Evolutionary conservation across 1,140 invertebrate species (phyloP).

Genomic region (Scaptomyza graminum): DNA sequence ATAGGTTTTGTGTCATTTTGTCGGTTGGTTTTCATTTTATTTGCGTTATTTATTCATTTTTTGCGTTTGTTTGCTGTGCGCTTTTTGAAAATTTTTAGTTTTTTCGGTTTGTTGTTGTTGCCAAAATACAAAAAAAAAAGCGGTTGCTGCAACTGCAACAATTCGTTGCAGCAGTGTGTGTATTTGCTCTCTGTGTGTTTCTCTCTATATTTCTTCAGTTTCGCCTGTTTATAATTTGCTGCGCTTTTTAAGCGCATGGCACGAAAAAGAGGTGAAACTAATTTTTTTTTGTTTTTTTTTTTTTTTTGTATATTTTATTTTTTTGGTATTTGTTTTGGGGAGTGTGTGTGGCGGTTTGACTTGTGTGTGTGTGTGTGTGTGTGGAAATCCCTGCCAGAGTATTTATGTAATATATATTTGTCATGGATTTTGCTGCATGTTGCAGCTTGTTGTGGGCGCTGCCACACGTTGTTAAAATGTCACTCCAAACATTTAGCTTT

Average conservation of each 20-base stretch:
- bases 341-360: conserved; percentile 48
- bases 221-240: conserved; percentile 75
- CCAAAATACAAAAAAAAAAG: conserved; percentile 69
- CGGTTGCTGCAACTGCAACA: conserved; percentile 31
- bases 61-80: conserved; percentile 36
- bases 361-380: conserved; percentile 32
- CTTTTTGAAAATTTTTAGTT: conserved; percentile 43
- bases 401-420: conserved; percentile 61
- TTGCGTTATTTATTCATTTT: conserved; percentile 36
- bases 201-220: conserved; percentile 23
- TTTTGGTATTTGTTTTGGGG: conserved; percentile 28
- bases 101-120: conserved; percentile 26
- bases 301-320: conserved; percentile 25
- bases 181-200: conserved; percentile 7
- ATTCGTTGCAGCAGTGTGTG: background rate
- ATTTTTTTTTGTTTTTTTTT: conserved; percentile 56
- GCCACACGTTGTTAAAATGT: conserved; percentile 52
- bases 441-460: conserved; percentile 44
- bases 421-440: conserved; percentile 34
- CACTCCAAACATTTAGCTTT: conserved; percentile 34
- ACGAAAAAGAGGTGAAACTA: conserved; percentile 80
- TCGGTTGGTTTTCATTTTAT: conserved; percentile 37
- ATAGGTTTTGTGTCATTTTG: conserved; percentile 73
- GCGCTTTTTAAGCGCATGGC: conserved; percentile 71
- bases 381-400: conserved; percentile 57